Evolutionary conservation across 2,113 vertebrate genomes (phyloP), one percentile per base, ranked within the genome.

Genomic region (Aptenodytes forsteri): DNA sequence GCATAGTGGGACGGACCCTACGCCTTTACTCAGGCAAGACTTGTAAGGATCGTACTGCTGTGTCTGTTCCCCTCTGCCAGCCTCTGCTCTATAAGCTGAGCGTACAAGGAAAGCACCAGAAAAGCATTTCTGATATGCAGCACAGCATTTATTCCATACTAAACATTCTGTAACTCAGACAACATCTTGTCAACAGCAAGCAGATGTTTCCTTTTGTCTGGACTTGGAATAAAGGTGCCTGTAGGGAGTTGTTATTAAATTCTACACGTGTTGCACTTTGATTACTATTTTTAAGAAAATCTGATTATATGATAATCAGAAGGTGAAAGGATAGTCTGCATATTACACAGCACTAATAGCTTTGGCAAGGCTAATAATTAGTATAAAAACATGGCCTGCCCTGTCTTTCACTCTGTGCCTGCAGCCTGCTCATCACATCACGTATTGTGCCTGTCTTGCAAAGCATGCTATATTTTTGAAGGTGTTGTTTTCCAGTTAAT

Each of bases 121-220:
- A 96, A 82, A 73, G 10, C 46, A 36, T 83, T 96, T 93, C 58
- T 83, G 50, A 50, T 77, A 58, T 0, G 0, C 20, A 72, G 42
- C 54, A 36, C 52, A 44, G 13, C 61, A 22, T 67, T 91, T 75
- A 81, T 81, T 91, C 75, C 54, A 36, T 52, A 8, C 70, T 80
- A 73, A 91, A 83, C 34, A 15, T 83, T 83, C 78, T 64, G 64
- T 85, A 88, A 83, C n/a, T 93, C 82, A 90, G 94, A 91, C 89
- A 90, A 78, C 91, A 88, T 93, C 84, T 95, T 95, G 93, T 97
- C 95, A 93, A 64, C 89, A 88, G 64, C 87, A 81, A 93, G 67
- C 30, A 96, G 92, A 92, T 94, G 84, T 93, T 96, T 91, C 55
- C 71, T 91, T 97, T 96, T 95, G 89, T 94, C 75, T 95, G 96